Base-by-base conservation (phyloP, 2,888 invertebrate species). In the Lithophane semibrunnea region DNA sequence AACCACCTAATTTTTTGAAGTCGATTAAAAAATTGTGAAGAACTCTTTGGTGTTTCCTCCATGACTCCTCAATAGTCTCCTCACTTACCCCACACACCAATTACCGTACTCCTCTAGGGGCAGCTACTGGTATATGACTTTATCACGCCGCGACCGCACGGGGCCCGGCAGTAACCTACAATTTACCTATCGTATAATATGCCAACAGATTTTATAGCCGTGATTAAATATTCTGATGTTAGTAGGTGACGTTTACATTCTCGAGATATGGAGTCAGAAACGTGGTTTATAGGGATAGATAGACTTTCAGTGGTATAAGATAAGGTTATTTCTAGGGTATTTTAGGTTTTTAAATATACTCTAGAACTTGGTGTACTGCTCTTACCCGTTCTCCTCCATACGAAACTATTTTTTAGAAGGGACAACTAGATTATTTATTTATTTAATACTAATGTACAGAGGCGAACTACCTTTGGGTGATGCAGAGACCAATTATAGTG, bases 111-210 rank as follows among this genome's bases (percentile, higher is more conserved):
- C 13, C 61, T 86, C 80, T 65, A 5, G 2, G 73, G 82, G 56
- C 64, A 73, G 75, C 84, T 84, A 77, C 86, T 86, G 75, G 67
- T 81, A 24, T 76, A 83, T 82, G 76, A 61, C 77, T 80, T 77
- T 83, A 89, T 83, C 87, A 80, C 75, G 73, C 54, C 63, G 8
- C 16, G 9, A 13, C 66, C 69, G 29, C 64, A 42, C n/a, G 66
- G 54, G 64, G 77, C 67, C 44, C 77, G 54, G 63, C 75, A 81
- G 75, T 69, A 81, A 61, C 82, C 83, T 69, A 60, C 82, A 78
- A 70, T 85, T 89, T 90, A 80, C 77, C 73, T 86, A 87, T 85
- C 84, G 66, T 73, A 47, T 68, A 72, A 78, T 78, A 83, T 83
- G 83, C 83, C 80, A 83, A 77, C 82, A 84, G 81, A 82, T 69